phyloP scores from a whole-genome alignment of 2,888 invertebrate genomes.

The Patella caerulea region DNA sequence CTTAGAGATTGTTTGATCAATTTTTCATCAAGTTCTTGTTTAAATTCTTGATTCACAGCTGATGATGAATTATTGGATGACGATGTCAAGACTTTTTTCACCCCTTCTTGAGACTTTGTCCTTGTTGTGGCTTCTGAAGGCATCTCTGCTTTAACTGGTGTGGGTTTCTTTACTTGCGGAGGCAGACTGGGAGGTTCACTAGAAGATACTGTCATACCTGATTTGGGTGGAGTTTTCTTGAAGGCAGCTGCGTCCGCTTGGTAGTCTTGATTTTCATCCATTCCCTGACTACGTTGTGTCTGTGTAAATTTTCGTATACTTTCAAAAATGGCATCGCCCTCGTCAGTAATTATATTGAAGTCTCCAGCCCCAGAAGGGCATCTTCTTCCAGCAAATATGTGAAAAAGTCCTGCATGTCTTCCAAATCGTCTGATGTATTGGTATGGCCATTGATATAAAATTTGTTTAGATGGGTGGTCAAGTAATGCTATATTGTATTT shows the following conservation, averaged over 20 bases:
- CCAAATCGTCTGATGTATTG: conserved; percentile 62
- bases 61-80: too few species aligned
- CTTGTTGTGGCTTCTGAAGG: not conserved
- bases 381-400: conserved; percentile 65
- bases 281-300: conserved; percentile 7
- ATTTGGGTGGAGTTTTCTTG: conserved; percentile 3
- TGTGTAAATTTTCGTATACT: conserved; percentile 30
- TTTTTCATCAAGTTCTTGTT: too few species aligned
- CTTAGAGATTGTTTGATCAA: too few species aligned
- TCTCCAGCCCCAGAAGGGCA: conserved; percentile 60
- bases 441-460: conserved; percentile 58
- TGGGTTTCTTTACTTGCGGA: not conserved
- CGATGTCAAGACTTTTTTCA: too few species aligned
- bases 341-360: conserved; percentile 38
- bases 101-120: not conserved
- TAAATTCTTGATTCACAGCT: too few species aligned
- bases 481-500: conserved; percentile 25
- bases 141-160: not conserved
- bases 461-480: conserved; percentile 31
- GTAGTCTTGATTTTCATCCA: not conserved
- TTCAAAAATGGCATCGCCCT: conserved; percentile 35
- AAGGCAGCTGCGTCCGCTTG: not conserved
- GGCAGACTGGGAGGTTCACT: not conserved
- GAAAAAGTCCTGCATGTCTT: conserved; percentile 49
- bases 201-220: not conserved